These are phyloP conservation scores for Lumbricus terrestris DNA, from an alignment of 2,888 invertebrate species.

Conservation along the genomic window DNA sequence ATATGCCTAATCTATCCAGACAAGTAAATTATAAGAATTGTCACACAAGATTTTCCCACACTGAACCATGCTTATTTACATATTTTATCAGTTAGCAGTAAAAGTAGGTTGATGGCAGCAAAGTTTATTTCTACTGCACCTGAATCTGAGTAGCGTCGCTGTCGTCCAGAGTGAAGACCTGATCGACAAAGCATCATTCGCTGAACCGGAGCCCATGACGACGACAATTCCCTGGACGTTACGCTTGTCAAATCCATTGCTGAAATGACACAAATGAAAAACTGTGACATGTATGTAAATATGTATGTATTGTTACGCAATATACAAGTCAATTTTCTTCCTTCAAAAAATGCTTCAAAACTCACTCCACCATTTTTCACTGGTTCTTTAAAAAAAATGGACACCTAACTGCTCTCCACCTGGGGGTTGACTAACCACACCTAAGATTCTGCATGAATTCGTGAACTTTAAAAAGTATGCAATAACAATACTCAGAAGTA, in stretches of 20 bases:
- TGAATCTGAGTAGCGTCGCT: slow-evolving; percentile 64
- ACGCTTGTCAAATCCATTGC: slow-evolving; percentile 66
- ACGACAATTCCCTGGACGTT: slow-evolving; percentile 78
- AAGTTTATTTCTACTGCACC: slow-evolving; percentile 43
- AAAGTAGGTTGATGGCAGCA: too few relatives aligned
- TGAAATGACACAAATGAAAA: background rate
- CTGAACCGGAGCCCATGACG: slow-evolving; percentile 82
- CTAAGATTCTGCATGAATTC: too few relatives aligned
- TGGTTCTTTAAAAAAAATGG: too few relatives aligned
- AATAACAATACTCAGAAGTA: too few relatives aligned
- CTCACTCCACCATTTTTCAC: too few relatives aligned
- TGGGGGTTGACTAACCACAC: too few relatives aligned
- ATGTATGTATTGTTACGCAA: background rate
- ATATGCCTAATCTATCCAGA: background rate
- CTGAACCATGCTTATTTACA: too few relatives aligned
- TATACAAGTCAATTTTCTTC: background rate
- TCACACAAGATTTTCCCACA: background rate
- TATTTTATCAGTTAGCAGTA: background rate
- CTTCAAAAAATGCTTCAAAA: too few relatives aligned
- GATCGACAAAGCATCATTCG: slow-evolving; percentile 80
- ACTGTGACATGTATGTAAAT: background rate
- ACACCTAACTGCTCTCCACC: too few relatives aligned
- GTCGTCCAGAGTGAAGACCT: slow-evolving; percentile 66
- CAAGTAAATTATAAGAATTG: background rate
- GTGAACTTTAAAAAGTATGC: too few relatives aligned